Evolutionary conservation across 2,113 vertebrate species (phyloP), one percentile per base, ranked within the genome.

Genomic region (Nyctereutes procyonoides): DNA sequence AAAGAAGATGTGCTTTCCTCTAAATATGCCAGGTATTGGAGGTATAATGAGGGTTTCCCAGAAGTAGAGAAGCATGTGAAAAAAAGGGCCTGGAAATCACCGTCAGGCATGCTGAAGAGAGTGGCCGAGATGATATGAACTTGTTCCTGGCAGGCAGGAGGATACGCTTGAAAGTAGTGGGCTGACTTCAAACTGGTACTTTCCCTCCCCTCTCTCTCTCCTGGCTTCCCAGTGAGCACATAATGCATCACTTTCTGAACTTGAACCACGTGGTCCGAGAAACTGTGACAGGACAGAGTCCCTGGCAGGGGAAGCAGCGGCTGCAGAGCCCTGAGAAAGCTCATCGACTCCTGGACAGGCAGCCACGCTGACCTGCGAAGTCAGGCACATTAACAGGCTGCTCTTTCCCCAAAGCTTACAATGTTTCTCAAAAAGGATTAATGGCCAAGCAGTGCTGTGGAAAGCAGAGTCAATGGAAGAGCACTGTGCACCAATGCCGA

Each of bases 361-460:
- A 96, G 93, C 73, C 58, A 62, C 0, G 0, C 73, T 95, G 92
- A 96, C 97, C 96, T 0, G 1, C 32, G 28, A 83, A 95, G 95
- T 94, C 88, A 84, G 60, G 76, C 1, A 1, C 73, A 80, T 91
- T 96, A 95, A 91, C 93, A 87, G 76, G 73, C 73, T 96, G 93
- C 93, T 92, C 95, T 97, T 96, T 95, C 55, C 81, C 71, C 53
- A 91, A 93, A 95, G 93, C 92, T 96, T 92, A 90, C 38, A 28
- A 43, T 2, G 38, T 74, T 94, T 81, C 87, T 95, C 92, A 97
- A 51, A 94, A 97, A 96, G 95, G 92, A 95, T 88, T 93, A 93
- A 93, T 35, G 84, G 76, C 65, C 84, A 56, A 88, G 79, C 90
- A 93, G 56, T 0, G 32, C 92, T 80, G 53, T 55, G 65, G 85